Evolutionary conservation across 2,797 vertebrate genomes (phyloP), one percentile per base, ranked within the genome.

Genomic region (Mus spretus): DNA sequence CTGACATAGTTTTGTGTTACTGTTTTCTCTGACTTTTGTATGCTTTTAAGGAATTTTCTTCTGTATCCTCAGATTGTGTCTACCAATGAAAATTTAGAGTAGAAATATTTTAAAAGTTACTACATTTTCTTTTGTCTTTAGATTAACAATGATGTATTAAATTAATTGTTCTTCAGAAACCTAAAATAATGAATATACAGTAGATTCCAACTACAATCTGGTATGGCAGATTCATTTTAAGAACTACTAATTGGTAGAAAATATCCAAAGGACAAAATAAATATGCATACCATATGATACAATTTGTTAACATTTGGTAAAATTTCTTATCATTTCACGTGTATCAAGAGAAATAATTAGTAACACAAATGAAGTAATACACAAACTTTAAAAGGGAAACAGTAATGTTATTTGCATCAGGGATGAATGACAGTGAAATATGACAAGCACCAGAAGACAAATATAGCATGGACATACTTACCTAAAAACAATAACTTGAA

Each of bases 81-180:
- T 96, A 63, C 59, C 92, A 95, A 95, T 53, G 28, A 96, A 95
- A 96, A 96, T 95, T 94, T 24, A 90, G 89, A 96, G 94, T 93
- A 94, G 57, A 92, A 95, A 47, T 88, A 96, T 65, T 50, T 92
- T 91, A 84, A 95, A 84, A 96, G 74, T 78, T 47, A 55, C 1
- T 47, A 55, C 1, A 81, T 63, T 96, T 93, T 90, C 2, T 12
- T 95, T 1, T 81, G 17, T 93, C 44, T 95, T 20, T 97, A 90
- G 40, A 90, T 78, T 91, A 85, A 96, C 91, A 90, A 91, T 81
- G 17, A 0, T 50, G 89, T 94, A 6, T 79, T 50, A 72, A 79
- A 93, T 87, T 97, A 95, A 84, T 44, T 90, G 78, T 96, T 85
- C 10, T 55, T 57, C 94, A 96, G 96, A 97, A 97, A 94, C 53